Evolutionary conservation across 2,888 invertebrate species (phyloP), one percentile per base, ranked within the genome.

Genomic region (Didymodactylos carnosus): DNA sequence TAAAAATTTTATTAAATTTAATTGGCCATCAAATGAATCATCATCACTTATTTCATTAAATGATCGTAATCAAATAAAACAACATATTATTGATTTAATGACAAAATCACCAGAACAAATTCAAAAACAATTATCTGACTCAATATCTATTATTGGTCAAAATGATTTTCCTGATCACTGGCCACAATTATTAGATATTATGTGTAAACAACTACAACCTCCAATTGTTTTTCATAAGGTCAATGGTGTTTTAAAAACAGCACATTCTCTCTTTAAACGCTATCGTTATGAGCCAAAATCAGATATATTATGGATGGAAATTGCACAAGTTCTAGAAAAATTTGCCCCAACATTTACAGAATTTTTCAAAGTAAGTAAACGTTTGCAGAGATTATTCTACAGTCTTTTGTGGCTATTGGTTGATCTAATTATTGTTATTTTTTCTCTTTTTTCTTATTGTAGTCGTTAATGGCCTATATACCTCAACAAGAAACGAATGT

Each of bases 201-300:
- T 99, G 91, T 91, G 95, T 16, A 88, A 89, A 70, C 92, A 94
- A 81, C 89, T 90, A 75, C 76, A 79, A 83, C 7, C 35, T 35
- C 76, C 84, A 86, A 91, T 92, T 62, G 93, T 97, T 83, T 94
- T 97, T 82, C 89, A 92, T 81, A 86, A 93, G 0, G 94, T 97
- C 76, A 94, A 95, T 82, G 95, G 95, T 0, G 89, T 95, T 0
- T 86, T 99, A 14, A 88, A 91, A 78, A 97, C 97, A 0, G 94
- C 92, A 0, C 94, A 98, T 84, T 95, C 97, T 0, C 86, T 99
- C 2, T 97, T 98, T 85, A 93, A 94, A 83, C 88, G 92, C 78
- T 97, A 98, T 84, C 88, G 97, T 71, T 91, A 89, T 80, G 95
- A 97, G 84, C 93, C 94, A 82, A 94, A 94, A 83, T 94, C 94